Evolutionary conservation across 2,888 invertebrate species (phyloP).

Genomic region (Calliopum simillimum): DNA sequence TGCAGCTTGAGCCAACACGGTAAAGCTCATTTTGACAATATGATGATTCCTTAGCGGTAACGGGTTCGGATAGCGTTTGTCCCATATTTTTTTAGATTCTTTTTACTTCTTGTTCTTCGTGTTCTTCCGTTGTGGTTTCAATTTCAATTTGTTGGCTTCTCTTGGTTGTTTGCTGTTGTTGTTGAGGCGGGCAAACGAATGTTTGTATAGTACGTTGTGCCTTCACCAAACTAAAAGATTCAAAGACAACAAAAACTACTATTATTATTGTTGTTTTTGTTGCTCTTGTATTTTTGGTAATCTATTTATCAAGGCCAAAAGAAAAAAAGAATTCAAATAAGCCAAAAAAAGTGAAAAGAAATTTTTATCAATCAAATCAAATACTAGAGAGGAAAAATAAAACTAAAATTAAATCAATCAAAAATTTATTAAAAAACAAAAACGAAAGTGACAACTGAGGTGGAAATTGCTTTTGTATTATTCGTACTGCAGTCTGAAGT

Average conservation of each 20-base stretch:
- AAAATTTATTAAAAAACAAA: not conserved
- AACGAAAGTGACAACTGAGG: slow-evolving; percentile 4
- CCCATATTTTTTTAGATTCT: slow-evolving; percentile 79
- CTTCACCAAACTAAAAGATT: not conserved
- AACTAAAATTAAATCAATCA: slow-evolving; percentile 1
- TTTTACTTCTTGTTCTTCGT: not conserved
- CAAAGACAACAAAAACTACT: not conserved
- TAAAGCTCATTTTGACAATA: slow-evolving; percentile 80
- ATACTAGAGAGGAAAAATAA: not conserved
- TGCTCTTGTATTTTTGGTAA: not conserved
- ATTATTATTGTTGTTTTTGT: not conserved
- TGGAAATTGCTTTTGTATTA: slow-evolving; percentile 8
- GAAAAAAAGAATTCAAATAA: not conserved
- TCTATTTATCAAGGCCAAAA: not conserved
- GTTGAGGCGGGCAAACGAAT: not conserved
- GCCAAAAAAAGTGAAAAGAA: slow-evolving; percentile 1
- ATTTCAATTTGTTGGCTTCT: not conserved
- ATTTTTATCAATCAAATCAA: not conserved
- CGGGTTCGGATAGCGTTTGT: slow-evolving; percentile 96
- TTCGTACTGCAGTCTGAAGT: not conserved
- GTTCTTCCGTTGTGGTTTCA: not conserved
- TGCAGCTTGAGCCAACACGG: slow-evolving; percentile 92
- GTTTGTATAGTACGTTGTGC: not conserved
- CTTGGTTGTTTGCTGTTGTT: slow-evolving; percentile 12
- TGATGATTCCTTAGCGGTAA: slow-evolving; percentile 88